These are phyloP conservation scores for Chorisops tibialis DNA, from an alignment of 2,888 invertebrate genomes.

Conservation along the genomic window DNA sequence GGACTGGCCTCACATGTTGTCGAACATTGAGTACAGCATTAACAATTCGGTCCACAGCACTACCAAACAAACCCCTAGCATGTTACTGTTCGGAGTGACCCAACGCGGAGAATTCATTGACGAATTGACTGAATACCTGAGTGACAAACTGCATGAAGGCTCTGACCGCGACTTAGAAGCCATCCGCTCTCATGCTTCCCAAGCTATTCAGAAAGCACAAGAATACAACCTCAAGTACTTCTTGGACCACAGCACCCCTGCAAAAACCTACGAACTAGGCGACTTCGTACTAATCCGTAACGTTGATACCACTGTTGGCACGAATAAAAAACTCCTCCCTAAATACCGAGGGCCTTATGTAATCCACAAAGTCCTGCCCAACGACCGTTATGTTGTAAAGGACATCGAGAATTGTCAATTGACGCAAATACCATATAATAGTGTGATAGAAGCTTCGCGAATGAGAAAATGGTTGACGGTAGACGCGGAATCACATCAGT, in stretches of 20 bases:
- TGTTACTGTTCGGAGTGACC: slow-evolving; percentile 38
- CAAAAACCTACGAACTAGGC: slow-evolving; percentile 28
- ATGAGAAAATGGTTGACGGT: too few relatives aligned
- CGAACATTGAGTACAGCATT: slow-evolving; percentile 34
- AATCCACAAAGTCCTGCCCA: too few relatives aligned
- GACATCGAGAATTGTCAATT: too few relatives aligned
- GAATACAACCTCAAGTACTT: slow-evolving; percentile 27
- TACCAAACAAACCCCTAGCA: slow-evolving; percentile 38
- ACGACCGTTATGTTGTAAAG: too few relatives aligned
- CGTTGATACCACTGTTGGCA: too few relatives aligned
- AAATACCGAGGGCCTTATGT: too few relatives aligned
- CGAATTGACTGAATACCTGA: slow-evolving; percentile 27
- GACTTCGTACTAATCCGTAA: slow-evolving; percentile 36
- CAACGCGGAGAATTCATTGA: slow-evolving; percentile 37
- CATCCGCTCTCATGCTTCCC: not conserved
- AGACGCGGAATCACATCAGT: too few relatives aligned
- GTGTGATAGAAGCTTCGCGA: too few relatives aligned
- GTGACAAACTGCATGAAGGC: not conserved
- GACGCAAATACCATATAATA: too few relatives aligned
- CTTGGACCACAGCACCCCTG: slow-evolving; percentile 28
- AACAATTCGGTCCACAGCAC: slow-evolving; percentile 38
- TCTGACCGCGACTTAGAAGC: not conserved
- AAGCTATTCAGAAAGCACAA: slow-evolving; percentile 13
- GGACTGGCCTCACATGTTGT: slow-evolving; percentile 25
- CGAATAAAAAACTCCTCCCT: too few relatives aligned